Evolutionary conservation across 2,797 vertebrate species (phyloP).

Genomic region (Myripristis jacobus): DNA sequence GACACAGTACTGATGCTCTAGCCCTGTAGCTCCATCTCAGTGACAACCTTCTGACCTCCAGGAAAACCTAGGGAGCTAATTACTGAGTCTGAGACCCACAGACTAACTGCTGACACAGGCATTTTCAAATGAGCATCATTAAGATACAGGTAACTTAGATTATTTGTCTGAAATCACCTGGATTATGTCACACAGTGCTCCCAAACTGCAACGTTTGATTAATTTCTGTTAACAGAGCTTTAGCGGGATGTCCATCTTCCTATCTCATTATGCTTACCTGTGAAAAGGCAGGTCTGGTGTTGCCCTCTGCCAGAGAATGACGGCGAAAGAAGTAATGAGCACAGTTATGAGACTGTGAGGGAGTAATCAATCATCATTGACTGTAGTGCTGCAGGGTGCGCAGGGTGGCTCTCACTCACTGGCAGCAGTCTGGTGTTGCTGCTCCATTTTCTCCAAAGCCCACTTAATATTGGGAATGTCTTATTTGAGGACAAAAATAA

Average conservation of each 20-base stretch:
- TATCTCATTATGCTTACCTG: conserved; percentile 30
- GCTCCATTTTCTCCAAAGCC: conserved; percentile 63
- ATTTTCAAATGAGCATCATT: conserved; percentile 32
- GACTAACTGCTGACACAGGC: conserved; percentile 25
- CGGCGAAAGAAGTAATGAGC: conserved; percentile 70
- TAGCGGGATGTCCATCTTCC: conserved; percentile 12
- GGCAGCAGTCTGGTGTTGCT: conserved; percentile 49
- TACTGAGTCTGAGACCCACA: conserved; percentile 47
- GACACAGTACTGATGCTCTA: not conserved
- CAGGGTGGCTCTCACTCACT: conserved; percentile 59
- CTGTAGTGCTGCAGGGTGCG: conserved; percentile 66
- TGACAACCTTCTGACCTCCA: conserved; percentile 43
- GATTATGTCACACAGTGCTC: conserved; percentile 3
- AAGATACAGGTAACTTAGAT: conserved; percentile 11
- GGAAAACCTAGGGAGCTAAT: conserved; percentile 58
- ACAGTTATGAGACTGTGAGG: conserved; percentile 71
- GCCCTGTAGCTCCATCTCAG: conserved; percentile 30
- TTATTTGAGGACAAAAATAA: conserved; percentile 47
- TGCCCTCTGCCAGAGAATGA: conserved; percentile 35
- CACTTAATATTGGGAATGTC: conserved; percentile 55
- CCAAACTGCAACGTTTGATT: conserved; percentile 26
- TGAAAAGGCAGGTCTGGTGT: conserved; percentile 38
- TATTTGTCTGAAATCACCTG: conserved; percentile 16
- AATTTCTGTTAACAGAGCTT: conserved; percentile 29
- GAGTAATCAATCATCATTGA: conserved; percentile 79